These are phyloP conservation scores for Philypnodon macrostomus DNA, from an alignment of 2,797 vertebrate species.

Conservation along the genomic window DNA sequence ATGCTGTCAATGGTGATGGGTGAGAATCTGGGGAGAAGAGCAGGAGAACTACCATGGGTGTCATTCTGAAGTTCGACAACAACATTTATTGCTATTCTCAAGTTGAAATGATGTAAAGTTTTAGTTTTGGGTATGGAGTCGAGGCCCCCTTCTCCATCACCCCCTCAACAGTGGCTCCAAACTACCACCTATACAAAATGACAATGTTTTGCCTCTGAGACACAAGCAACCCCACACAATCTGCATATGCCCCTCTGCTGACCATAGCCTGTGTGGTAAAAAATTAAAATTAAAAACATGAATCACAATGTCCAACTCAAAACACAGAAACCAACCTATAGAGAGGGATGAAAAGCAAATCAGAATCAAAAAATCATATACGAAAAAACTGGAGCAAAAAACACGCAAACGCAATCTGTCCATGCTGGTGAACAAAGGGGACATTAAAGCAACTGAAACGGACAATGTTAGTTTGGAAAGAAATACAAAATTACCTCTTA, in stretches of 20 bases:
- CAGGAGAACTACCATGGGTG: constrained; percentile 95
- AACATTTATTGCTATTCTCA: constrained; percentile 54
- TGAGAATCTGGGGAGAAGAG: constrained; percentile 96
- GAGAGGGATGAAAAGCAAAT: constrained; percentile 84
- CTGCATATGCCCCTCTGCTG: constrained; percentile 74
- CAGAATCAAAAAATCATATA: constrained; percentile 78
- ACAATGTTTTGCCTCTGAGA: too few species aligned
- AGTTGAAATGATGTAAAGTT: constrained; percentile 51
- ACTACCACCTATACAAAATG: constrained; percentile 64
- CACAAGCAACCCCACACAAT: constrained; percentile 71
- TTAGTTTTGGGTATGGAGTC: constrained; percentile 52
- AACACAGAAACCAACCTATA: constrained; percentile 84
- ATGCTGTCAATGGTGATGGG: constrained; percentile 96
- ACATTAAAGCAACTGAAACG: constrained; percentile 84
- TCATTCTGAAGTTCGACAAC: constrained; percentile 87
- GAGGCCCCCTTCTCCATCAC: constrained; percentile 63
- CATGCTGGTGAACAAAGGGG: constrained; percentile 84
- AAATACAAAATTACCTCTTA: constrained; percentile 76
- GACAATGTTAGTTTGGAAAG: constrained; percentile 84
- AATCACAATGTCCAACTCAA: constrained; percentile 79
- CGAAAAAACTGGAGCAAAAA: constrained; percentile 81
- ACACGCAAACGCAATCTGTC: constrained; percentile 86
- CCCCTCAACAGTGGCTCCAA: constrained; percentile 66
- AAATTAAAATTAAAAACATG: constrained; percentile 72
- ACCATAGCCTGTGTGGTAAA: constrained; percentile 72